phyloP scores from a whole-genome alignment of 1,140 invertebrate species.

The Caenorhabditis briggsae region DNA sequence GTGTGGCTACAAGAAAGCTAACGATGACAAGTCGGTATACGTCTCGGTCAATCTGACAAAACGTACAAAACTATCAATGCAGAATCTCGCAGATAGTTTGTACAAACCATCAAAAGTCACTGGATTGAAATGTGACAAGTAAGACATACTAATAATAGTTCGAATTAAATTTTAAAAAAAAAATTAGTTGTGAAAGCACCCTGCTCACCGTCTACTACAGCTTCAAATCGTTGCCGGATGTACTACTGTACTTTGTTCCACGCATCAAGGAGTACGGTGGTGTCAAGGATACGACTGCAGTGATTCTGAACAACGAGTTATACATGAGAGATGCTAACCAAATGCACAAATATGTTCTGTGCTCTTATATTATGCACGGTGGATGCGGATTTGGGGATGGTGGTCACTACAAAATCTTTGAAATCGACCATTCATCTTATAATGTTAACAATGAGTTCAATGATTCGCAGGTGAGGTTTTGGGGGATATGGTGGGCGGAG shows the following conservation, averaged over 20 bases:
- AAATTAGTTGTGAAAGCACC: no score
- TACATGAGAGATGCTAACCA: neutral
- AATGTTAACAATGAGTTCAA: neutral
- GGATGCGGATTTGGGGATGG: neutral
- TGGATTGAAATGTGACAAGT: neutral
- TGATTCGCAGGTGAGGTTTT: neutral
- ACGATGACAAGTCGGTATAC: neutral
- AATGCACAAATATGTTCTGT: neutral
- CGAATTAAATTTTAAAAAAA: no score
- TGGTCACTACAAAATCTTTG: conserved; percentile 17
- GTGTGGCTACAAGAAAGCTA: neutral
- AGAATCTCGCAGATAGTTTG: neutral
- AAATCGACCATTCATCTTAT: neutral
- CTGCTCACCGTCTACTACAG: neutral
- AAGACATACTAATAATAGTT: no score
- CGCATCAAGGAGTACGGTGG: neutral
- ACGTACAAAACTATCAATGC: neutral
- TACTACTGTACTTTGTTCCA: conserved; percentile 18
- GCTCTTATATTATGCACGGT: neutral
- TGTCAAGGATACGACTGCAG: neutral
- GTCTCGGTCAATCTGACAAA: neutral
- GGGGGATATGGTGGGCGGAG: no score
- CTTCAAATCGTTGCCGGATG: neutral
- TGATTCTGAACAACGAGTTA: neutral
- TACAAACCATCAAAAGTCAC: neutral